Evolutionary conservation across 2,797 vertebrate species (phyloP).

Genomic region (Astyanax mexicanus): DNA sequence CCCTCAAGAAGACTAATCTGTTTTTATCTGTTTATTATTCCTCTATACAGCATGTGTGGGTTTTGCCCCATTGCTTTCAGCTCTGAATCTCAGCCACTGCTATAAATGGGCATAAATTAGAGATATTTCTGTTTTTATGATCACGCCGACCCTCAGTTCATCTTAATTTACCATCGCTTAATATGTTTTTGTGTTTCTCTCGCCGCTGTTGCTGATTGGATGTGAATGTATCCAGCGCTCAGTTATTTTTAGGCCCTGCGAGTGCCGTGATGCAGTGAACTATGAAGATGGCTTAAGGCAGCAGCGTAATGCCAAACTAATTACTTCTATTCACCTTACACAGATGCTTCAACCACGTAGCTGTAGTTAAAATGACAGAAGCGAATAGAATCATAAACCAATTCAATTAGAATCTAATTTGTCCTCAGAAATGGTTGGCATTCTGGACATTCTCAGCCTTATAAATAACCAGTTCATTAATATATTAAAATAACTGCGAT

Average conservation of each 20-base stretch:
- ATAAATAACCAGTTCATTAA: too few species aligned
- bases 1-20: constrained; percentile 33
- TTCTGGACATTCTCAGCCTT: not conserved
- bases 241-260: constrained; percentile 39
- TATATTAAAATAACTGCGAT: too few species aligned
- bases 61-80: constrained; percentile 28
- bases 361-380: constrained; percentile 1
- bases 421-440: not conserved
- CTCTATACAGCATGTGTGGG: constrained; percentile 16
- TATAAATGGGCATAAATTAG: constrained; percentile 60
- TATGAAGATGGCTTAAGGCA: constrained; percentile 15
- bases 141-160: constrained; percentile 47
- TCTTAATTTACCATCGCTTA: constrained; percentile 40
- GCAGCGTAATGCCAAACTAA: constrained; percentile 15
- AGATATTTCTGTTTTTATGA: constrained; percentile 41
- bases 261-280: constrained; percentile 35
- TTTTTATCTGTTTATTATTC: constrained; percentile 38
- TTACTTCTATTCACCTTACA: constrained; percentile 30
- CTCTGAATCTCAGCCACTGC: constrained; percentile 12
- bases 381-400: not conserved
- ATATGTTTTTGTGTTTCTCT: constrained; percentile 18
- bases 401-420: constrained; percentile 9
- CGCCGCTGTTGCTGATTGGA: constrained; percentile 12
- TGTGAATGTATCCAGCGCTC: constrained; percentile 25
- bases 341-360: constrained; percentile 24